phyloP scores from a whole-genome alignment of 2,888 invertebrate species.

The Andrena bicolor region DNA sequence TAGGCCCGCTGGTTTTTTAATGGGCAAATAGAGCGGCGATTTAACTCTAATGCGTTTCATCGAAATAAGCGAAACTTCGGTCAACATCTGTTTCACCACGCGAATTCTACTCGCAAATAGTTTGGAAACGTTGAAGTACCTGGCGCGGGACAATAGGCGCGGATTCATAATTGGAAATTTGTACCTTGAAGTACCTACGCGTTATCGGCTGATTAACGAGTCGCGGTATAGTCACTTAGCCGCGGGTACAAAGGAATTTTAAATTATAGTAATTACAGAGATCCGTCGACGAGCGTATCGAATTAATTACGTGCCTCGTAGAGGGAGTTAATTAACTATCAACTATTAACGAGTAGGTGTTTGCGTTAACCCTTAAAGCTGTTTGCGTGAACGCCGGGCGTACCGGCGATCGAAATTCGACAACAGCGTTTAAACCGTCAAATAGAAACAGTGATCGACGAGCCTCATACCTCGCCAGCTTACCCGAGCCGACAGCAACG shows the following conservation, averaged over 20 bases:
- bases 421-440: constrained; percentile 2
- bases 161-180: no score
- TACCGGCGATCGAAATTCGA: not conserved
- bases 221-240: no score
- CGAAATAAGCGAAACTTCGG: not conserved
- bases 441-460: no score
- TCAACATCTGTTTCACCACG: not conserved
- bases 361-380: constrained; percentile 2
- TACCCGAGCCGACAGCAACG: no score
- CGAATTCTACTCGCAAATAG: no score
- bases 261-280: constrained; percentile 1
- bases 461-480: no score
- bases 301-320: not conserved
- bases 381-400: not conserved
- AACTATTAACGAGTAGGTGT: not conserved
- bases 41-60: not conserved
- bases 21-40: not conserved
- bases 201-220: no score
- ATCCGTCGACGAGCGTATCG: no score
- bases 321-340: not conserved
- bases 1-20: constrained; percentile 13
- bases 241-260: not conserved
- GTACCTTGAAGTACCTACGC: no score
- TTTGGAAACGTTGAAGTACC: no score
- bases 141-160: no score